phyloP scores from a whole-genome alignment of 23 tunicate genomes.

The Ciona savignyi region DNA sequence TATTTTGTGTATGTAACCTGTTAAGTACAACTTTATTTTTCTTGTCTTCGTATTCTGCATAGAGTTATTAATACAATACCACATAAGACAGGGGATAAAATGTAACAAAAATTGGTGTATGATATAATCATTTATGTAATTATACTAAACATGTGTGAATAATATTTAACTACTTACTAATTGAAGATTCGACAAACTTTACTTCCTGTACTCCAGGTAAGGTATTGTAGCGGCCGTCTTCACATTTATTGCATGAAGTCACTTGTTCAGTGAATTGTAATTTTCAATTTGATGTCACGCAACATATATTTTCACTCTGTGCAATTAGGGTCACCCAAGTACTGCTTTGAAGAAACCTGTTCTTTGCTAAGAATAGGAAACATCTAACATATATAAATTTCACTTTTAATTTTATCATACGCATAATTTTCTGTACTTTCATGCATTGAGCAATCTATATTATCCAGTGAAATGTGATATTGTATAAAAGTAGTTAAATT shows the following conservation, averaged over 20 bases:
- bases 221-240: background rate
- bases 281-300: no score
- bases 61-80: no score
- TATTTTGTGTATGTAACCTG: background rate
- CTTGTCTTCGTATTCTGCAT: background rate
- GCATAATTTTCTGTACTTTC: no score
- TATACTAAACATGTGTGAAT: background rate
- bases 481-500: background rate
- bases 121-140: background rate
- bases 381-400: no score
- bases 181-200: slow-evolving; percentile 61
- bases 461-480: no score
- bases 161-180: background rate
- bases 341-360: no score
- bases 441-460: no score
- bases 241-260: background rate
- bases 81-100: no score
- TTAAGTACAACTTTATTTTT: background rate
- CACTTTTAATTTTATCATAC: no score
- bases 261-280: background rate
- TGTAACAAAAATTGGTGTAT: background rate
- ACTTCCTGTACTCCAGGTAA: slow-evolving; percentile 63
- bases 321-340: no score
- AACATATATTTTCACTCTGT: no score
- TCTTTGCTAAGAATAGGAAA: no score